A percentile compares a stretch with the other conserved stretches of the same genome.
Conservation (phyloP, 2,797 vertebrate genomes). For the Clarias laeviceps region DNA sequence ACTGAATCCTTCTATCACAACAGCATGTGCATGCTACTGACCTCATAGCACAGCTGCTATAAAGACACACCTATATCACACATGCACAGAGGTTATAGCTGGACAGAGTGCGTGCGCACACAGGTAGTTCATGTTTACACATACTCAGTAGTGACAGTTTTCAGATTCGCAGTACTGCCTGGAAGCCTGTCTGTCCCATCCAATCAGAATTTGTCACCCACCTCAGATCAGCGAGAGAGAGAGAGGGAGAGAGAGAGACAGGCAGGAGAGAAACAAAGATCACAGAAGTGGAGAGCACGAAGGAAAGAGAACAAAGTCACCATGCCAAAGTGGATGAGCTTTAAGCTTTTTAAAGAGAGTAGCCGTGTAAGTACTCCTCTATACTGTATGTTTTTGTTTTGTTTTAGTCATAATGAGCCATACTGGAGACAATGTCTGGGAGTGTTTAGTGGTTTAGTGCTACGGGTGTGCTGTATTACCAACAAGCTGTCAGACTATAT, state of each 20-base stretch:
- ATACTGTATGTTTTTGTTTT: slow-evolving; percentile 8
- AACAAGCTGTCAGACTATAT: not conserved
- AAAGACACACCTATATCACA: slow-evolving; percentile 15
- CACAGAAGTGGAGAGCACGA: slow-evolving; percentile 31
- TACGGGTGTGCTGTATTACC: not conserved
- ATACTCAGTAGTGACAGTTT: slow-evolving; percentile 15
- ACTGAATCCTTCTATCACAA: slow-evolving; percentile 52
- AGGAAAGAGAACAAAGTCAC: slow-evolving; percentile 49
- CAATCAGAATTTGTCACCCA: slow-evolving; percentile 42
- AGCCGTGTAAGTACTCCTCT: slow-evolving; percentile 73
- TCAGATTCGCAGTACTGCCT: not conserved
- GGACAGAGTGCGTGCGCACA: not conserved
- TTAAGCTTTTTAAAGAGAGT: slow-evolving; percentile 79
- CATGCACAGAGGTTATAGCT: slow-evolving; percentile 17
- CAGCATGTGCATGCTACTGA: slow-evolving; percentile 38
- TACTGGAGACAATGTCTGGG: not conserved
- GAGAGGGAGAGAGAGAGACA: slow-evolving; percentile 2
- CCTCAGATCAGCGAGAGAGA: not conserved
- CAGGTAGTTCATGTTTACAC: slow-evolving; percentile 18
- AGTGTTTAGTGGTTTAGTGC: slow-evolving; percentile 10
- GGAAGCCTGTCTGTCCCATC: slow-evolving; percentile 33
- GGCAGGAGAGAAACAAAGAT: slow-evolving; percentile 1
- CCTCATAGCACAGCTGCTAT: slow-evolving; percentile 23
- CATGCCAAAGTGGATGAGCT: slow-evolving; percentile 85
- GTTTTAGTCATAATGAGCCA: not conserved